Conservation (phyloP, 1,140 invertebrate species). For the Gonatopus flavifemur region DNA sequence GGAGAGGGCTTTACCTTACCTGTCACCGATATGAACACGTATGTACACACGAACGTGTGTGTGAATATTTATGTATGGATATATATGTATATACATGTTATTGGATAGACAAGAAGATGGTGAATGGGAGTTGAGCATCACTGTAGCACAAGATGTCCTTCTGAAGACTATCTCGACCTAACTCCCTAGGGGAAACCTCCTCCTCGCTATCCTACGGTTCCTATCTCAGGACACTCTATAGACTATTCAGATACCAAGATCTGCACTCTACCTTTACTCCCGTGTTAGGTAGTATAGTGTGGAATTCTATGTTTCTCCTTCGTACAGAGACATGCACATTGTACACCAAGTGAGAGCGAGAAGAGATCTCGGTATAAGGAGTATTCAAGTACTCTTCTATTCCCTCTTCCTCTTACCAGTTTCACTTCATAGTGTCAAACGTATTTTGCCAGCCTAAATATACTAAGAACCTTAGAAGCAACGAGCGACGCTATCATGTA, state of each 20-base stretch:
- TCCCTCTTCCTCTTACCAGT: slow-evolving; percentile 18
- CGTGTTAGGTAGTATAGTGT: slow-evolving; percentile 33
- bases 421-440: slow-evolving; percentile 41
- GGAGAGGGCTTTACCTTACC: too few relatives aligned
- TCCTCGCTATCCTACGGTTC: slow-evolving; percentile 52
- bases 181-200: slow-evolving; percentile 53
- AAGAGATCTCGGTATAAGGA: slow-evolving; percentile 37
- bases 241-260: slow-evolving; percentile 55
- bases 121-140: slow-evolving; percentile 38
- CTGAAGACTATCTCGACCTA: slow-evolving; percentile 55
- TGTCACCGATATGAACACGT: background rate
- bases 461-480: slow-evolving; percentile 21
- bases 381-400: slow-evolving; percentile 40
- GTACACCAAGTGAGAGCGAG: slow-evolving; percentile 18
- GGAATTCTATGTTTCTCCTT: slow-evolving; percentile 40
- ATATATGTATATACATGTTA: background rate
- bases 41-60: background rate
- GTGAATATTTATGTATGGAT: background rate
- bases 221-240: slow-evolving; percentile 57
- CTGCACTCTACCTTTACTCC: slow-evolving; percentile 34
- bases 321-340: slow-evolving; percentile 38
- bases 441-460: slow-evolving; percentile 50
- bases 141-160: slow-evolving; percentile 51
- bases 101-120: slow-evolving; percentile 2
- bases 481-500: slow-evolving; percentile 19